Conservation (phyloP, 2,113 vertebrate genomes). For the Tursiops truncatus region DNA sequence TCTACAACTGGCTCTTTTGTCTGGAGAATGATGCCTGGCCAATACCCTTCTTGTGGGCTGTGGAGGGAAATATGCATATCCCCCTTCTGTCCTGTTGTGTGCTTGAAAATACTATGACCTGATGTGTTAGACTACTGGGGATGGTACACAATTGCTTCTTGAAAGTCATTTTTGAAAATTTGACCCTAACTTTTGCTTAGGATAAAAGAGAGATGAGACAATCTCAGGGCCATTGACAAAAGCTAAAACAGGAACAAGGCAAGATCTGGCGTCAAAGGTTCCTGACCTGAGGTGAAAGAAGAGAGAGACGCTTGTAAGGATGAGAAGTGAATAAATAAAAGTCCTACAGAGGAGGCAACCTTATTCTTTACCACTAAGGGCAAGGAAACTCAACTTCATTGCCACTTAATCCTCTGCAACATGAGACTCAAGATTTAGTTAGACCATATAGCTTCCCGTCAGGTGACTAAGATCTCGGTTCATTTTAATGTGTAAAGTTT, state of each 20-base stretch:
- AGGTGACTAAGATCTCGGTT: not conserved
- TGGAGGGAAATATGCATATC: not conserved
- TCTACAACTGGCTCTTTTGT: not conserved
- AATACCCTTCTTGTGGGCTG: not conserved
- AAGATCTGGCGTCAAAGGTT: slow-evolving; percentile 14
- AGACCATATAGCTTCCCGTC: not conserved
- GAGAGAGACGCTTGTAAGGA: not conserved
- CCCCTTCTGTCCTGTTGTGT: not conserved
- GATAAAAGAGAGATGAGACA: not conserved
- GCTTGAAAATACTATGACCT: not conserved
- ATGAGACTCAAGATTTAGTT: not conserved
- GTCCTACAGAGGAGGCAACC: not conserved
- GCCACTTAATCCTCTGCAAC: not conserved
- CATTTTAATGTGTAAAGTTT: not conserved
- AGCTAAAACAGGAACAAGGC: slow-evolving; percentile 25
- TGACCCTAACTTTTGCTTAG: not conserved
- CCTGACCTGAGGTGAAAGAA: not conserved
- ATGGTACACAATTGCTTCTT: not conserved
- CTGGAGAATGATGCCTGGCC: not conserved
- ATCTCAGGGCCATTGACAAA: not conserved
- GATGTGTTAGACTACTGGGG: not conserved
- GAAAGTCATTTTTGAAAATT: slow-evolving; percentile 6
- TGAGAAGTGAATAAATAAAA: not conserved
- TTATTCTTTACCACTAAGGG: not conserved
- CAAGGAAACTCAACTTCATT: not conserved